These are phyloP conservation scores for Drosophila incognita DNA, from an alignment of 2,888 invertebrate genomes.

Conservation along the genomic window DNA sequence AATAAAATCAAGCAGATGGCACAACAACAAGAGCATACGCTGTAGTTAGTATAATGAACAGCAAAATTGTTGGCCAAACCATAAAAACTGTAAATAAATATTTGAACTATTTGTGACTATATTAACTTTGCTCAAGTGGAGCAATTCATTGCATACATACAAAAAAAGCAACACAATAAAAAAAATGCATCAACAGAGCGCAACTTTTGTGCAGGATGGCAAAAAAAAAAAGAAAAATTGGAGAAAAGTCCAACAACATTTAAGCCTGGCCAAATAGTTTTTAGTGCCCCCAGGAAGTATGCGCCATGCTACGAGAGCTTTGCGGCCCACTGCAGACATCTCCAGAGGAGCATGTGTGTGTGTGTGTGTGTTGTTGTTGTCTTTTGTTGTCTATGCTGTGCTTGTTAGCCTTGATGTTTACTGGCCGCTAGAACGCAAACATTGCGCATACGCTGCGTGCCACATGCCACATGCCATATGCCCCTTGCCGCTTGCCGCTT, in stretches of 20 bases:
- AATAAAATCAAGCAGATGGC: too few relatives aligned
- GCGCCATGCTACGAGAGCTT: conserved; percentile 32
- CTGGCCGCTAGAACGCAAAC: conserved; percentile 39
- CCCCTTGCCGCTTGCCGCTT: neutral
- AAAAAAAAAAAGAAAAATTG: neutral
- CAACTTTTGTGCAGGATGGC: conserved; percentile 35
- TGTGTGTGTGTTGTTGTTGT: conserved; percentile 12
- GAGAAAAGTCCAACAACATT: conserved; percentile 42
- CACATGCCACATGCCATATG: conserved; percentile 18
- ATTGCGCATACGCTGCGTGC: conserved; percentile 59
- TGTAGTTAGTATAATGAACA: conserved; percentile 40
- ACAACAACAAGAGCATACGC: conserved; percentile 19
- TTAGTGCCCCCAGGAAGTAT: conserved; percentile 26
- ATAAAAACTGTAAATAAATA: conserved; percentile 78
- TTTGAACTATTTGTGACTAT: conserved; percentile 80
- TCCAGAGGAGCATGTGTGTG: conserved; percentile 6
- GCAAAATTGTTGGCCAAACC: conserved; percentile 67
- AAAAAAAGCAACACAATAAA: neutral
- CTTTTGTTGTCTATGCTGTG: conserved; percentile 22
- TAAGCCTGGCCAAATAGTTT: conserved; percentile 53
- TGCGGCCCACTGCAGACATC: conserved; percentile 33
- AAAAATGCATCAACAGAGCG: conserved; percentile 17
- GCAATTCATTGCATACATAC: conserved; percentile 73
- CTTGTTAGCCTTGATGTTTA: conserved; percentile 50
- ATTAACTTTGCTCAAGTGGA: conserved; percentile 79